Evolutionary conservation across 2,888 invertebrate genomes (phyloP).

Genomic region (Diaprepes abbreviatus): DNA sequence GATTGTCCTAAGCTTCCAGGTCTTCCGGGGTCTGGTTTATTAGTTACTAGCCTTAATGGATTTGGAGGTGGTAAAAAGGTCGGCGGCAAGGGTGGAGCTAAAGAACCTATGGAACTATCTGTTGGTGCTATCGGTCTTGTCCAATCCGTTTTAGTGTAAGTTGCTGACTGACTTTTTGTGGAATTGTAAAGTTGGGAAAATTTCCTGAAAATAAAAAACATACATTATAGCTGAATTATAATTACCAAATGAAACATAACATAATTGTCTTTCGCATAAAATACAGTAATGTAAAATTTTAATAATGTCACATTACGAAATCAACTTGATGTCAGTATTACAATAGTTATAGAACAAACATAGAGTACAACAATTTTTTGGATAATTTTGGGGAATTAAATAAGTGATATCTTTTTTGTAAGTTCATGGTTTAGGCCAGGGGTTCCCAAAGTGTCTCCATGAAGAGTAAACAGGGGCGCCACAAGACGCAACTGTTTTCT

Average conservation of each 20-base stretch:
- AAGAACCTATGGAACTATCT: constrained; percentile 64
- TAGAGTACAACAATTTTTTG: too few relatives aligned
- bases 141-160: constrained; percentile 65
- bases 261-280: constrained; percentile 7
- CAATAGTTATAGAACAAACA: too few relatives aligned
- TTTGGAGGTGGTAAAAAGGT: constrained; percentile 72
- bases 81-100: constrained; percentile 68
- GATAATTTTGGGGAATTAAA: too few relatives aligned
- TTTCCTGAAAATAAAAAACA: constrained; percentile 59
- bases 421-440: too few relatives aligned
- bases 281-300: too few relatives aligned
- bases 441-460: too few relatives aligned
- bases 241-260: background rate
- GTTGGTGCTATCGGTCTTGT: constrained; percentile 67
- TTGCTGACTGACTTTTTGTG: constrained; percentile 60
- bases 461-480: too few relatives aligned
- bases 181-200: constrained; percentile 65
- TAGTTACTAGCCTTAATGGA: constrained; percentile 71
- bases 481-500: too few relatives aligned
- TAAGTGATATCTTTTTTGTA: too few relatives aligned
- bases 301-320: too few relatives aligned
- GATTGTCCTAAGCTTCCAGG: constrained; percentile 68
- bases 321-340: too few relatives aligned
- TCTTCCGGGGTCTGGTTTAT: constrained; percentile 68
- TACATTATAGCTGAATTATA: background rate